A percentile compares a stretch with the other conserved stretches of the same genome.
These are phyloP conservation scores for Bovichtus diacanthus DNA, from an alignment of 2,797 vertebrate species.

Conservation along the genomic window DNA sequence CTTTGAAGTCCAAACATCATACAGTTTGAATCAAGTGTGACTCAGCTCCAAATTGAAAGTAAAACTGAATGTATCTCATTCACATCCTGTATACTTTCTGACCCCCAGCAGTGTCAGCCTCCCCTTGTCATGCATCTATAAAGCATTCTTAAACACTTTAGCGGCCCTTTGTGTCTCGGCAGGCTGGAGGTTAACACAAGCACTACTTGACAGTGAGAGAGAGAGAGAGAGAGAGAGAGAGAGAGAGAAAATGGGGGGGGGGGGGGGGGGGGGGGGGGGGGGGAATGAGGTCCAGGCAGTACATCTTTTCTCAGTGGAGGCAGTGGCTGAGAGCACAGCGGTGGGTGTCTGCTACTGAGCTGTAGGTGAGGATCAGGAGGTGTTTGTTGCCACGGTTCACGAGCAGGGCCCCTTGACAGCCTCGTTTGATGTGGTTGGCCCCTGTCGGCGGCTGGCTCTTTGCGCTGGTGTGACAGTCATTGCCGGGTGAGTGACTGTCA, in stretches of 20 bases:
- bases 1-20: slow-evolving; percentile 60
- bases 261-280: slow-evolving; percentile 75
- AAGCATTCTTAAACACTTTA: slow-evolving; percentile 84
- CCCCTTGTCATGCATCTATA: slow-evolving; percentile 78
- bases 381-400: slow-evolving; percentile 87
- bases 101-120: slow-evolving; percentile 73
- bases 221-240: slow-evolving; percentile 35
- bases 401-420: slow-evolving; percentile 81
- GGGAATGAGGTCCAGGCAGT: slow-evolving; percentile 81
- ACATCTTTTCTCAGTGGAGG: slow-evolving; percentile 85
- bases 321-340: slow-evolving; percentile 78
- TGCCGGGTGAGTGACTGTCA: slow-evolving; percentile 88
- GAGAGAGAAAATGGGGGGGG: no score
- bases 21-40: slow-evolving; percentile 69
- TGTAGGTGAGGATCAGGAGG: slow-evolving; percentile 86
- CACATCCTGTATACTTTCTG: slow-evolving; percentile 77
- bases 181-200: slow-evolving; percentile 82
- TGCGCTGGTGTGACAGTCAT: slow-evolving; percentile 88
- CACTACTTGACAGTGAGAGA: slow-evolving; percentile 75
- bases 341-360: slow-evolving; percentile 83
- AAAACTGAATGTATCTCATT: slow-evolving; percentile 75
- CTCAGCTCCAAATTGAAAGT: slow-evolving; percentile 63
- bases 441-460: slow-evolving; percentile 85
- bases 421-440: slow-evolving; percentile 87
- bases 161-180: slow-evolving; percentile 78